Conservation (phyloP, 2,888 invertebrate species). For the Parnassius smintheus region DNA sequence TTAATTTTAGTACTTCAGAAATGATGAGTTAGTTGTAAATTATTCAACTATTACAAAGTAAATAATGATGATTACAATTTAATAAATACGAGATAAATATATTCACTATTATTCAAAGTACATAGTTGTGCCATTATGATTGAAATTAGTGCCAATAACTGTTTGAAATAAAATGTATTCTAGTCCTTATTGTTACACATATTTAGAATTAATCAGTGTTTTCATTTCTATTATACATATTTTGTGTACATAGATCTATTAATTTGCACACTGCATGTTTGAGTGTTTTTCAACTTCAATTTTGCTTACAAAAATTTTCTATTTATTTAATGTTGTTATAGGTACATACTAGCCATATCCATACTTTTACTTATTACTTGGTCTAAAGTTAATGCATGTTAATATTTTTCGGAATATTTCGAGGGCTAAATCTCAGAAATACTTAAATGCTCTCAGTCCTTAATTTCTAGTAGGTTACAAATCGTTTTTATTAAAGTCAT, state of each 20-base stretch:
- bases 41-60: slow-evolving; percentile 46
- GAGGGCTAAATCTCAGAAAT: background rate
- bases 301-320: slow-evolving; percentile 36
- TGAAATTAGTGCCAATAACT: slow-evolving; percentile 81
- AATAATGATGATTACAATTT: slow-evolving; percentile 37
- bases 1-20: slow-evolving; percentile 53
- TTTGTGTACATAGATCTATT: slow-evolving; percentile 64
- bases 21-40: slow-evolving; percentile 32
- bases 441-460: slow-evolving; percentile 14
- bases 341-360: slow-evolving; percentile 27
- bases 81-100: slow-evolving; percentile 34
- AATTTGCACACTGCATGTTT: slow-evolving; percentile 68
- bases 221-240: slow-evolving; percentile 59
- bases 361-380: slow-evolving; percentile 12
- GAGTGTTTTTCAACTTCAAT: slow-evolving; percentile 51
- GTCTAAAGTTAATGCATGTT: slow-evolving; percentile 9
- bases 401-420: background rate
- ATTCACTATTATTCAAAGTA: slow-evolving; percentile 59
- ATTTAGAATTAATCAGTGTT: slow-evolving; percentile 78
- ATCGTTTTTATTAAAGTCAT: slow-evolving; percentile 14
- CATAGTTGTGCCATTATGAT: slow-evolving; percentile 76
- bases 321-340: slow-evolving; percentile 45
- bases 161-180: slow-evolving; percentile 78
- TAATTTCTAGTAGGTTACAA: slow-evolving; percentile 13
- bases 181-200: slow-evolving; percentile 81